phyloP scores from a whole-genome alignment of 2,797 vertebrate species.

The Catamblyrhynchus diadema region DNA sequence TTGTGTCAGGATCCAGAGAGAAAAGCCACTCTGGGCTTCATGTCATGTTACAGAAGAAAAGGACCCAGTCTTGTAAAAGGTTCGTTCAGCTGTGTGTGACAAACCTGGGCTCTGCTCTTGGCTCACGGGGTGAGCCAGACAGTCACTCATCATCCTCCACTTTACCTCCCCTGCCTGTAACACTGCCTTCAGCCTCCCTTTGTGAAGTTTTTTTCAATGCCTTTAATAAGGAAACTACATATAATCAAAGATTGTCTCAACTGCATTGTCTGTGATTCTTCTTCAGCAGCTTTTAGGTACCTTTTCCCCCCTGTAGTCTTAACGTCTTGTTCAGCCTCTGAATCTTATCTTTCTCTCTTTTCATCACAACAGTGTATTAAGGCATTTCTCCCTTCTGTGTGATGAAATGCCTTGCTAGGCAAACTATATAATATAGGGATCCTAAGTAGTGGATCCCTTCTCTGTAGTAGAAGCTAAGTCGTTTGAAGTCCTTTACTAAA shows the following conservation, averaged over 20 bases:
- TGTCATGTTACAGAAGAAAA: background rate
- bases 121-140: background rate
- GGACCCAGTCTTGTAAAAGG: background rate
- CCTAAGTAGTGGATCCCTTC: background rate
- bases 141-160: background rate
- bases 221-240: background rate
- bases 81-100: background rate
- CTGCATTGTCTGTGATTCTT: background rate
- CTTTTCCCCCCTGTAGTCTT: background rate
- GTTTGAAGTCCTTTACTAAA: background rate
- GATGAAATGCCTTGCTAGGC: background rate
- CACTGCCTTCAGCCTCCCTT: background rate
- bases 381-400: background rate
- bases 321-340: background rate
- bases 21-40: background rate
- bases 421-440: background rate
- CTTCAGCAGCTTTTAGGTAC: background rate
- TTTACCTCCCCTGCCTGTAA: background rate
- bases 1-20: background rate
- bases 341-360: slow-evolving; percentile 1
- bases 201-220: background rate
- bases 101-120: background rate
- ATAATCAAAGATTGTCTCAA: background rate
- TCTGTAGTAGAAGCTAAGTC: background rate
- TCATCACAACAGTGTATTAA: background rate